These are phyloP conservation scores for Cyanistes caeruleus DNA, from an alignment of 2,113 vertebrate species.

Conservation along the genomic window DNA sequence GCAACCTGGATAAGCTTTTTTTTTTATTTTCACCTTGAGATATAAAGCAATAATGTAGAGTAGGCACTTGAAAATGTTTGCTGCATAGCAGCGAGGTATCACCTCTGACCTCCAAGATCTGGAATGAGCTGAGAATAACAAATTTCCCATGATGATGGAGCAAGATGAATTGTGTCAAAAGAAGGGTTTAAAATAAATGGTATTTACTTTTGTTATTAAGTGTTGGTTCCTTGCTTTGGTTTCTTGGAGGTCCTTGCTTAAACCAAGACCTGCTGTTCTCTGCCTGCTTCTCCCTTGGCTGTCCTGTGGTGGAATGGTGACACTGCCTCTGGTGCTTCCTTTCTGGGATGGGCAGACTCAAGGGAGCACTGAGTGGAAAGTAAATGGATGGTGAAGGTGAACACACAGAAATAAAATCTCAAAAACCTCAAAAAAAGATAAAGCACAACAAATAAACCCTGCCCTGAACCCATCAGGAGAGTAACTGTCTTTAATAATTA, in stretches of 20 bases:
- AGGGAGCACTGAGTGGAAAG: background rate
- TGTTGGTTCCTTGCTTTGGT: background rate
- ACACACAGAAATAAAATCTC: background rate
- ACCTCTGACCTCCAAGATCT: accelerated
- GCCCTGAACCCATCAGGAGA: background rate
- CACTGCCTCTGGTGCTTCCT: background rate
- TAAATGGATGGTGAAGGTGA: background rate
- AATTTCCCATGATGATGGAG: background rate
- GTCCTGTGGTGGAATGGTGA: accelerated
- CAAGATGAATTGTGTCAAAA: background rate
- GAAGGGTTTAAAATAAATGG: background rate
- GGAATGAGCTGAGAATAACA: background rate
- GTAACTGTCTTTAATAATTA: background rate
- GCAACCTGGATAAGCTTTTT: background rate
- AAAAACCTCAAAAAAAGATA: background rate
- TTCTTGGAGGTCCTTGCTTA: background rate
- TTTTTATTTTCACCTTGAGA: background rate
- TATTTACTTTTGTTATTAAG: background rate
- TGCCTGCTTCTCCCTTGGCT: background rate
- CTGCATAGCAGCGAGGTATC: background rate
- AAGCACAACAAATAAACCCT: background rate
- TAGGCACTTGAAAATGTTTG: background rate
- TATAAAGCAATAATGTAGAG: background rate
- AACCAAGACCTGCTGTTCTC: background rate
- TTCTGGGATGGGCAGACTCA: background rate